These are phyloP conservation scores for Nannobrachium achirus DNA, from an alignment of 2,113 vertebrate species.

Conservation along the genomic window DNA sequence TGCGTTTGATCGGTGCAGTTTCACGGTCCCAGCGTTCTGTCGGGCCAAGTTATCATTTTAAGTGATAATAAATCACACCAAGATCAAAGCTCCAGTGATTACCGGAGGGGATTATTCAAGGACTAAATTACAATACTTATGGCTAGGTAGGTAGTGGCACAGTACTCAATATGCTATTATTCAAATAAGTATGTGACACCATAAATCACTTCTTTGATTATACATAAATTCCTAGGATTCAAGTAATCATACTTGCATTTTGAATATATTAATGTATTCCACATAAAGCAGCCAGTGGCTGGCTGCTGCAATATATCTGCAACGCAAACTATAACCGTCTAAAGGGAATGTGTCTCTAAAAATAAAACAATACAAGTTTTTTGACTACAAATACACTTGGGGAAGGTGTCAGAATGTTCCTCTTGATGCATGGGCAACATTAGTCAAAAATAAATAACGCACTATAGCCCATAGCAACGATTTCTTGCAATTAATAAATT, in stretches of 20 bases:
- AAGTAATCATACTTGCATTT: conserved; percentile 15
- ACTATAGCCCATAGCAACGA: too few relatives aligned
- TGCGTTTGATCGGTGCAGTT: conserved; percentile 7
- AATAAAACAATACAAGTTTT: too few relatives aligned
- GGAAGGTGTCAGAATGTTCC: too few relatives aligned
- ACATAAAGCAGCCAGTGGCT: background rate
- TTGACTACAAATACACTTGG: too few relatives aligned
- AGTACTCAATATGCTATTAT: conserved; percentile 57
- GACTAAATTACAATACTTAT: conserved; percentile 62
- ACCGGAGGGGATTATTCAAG: conserved; percentile 67
- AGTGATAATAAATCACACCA: conserved; percentile 60
- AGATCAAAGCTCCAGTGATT: conserved; percentile 52
- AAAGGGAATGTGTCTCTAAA: background rate
- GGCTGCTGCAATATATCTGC: background rate
- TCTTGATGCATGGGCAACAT: too few relatives aligned
- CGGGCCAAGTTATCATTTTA: conserved; percentile 46
- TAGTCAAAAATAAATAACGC: too few relatives aligned
- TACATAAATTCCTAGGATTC: conserved; percentile 6
- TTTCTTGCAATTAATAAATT: too few relatives aligned
- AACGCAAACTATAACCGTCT: background rate
- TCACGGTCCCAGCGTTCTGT: conserved; percentile 40
- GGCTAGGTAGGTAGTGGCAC: conserved; percentile 30
- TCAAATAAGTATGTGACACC: conserved; percentile 54
- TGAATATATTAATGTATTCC: conserved; percentile 5
- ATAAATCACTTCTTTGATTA: conserved; percentile 59